Conservation (phyloP, 2,888 invertebrate species). For the Buathra laborator region DNA sequence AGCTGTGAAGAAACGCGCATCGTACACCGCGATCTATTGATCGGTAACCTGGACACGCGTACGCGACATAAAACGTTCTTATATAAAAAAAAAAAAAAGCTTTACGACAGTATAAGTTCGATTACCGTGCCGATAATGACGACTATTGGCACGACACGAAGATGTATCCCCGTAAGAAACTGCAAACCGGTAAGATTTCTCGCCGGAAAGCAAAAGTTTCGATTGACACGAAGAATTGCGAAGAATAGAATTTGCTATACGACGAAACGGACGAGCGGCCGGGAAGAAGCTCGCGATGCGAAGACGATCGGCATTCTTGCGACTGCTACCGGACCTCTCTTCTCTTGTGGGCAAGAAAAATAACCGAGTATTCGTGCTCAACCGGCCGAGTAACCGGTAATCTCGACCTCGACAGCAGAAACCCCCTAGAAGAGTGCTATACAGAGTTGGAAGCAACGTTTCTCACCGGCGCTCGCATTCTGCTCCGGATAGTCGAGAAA, state of each 20-base stretch:
- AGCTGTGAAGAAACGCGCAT: neutral
- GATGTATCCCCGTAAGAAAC: too few species aligned
- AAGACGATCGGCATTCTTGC: conserved; percentile 56
- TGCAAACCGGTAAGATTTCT: neutral
- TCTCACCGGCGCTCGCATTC: neutral
- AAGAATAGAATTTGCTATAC: conserved; percentile 9
- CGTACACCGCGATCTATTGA: conserved; percentile 50
- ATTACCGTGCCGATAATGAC: conserved; percentile 19
- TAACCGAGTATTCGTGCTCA: conserved; percentile 59
- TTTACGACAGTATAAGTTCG: neutral
- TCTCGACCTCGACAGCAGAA: conserved; percentile 64
- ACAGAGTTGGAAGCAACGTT: conserved; percentile 20
- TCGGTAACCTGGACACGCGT: conserved; percentile 52
- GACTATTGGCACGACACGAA: neutral
- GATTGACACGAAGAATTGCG: conserved; percentile 30
- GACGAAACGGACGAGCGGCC: neutral
- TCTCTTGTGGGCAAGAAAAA: conserved; percentile 42
- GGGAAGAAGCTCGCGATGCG: neutral
- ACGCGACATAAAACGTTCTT: conserved; percentile 36
- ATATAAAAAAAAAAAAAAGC: conserved; percentile 20
- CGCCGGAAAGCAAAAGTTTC: conserved; percentile 48
- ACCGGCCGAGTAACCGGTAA: conserved; percentile 65
- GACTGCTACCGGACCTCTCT: conserved; percentile 7
- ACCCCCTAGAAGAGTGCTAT: conserved; percentile 31
- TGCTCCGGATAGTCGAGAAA: conserved; percentile 49